Evolutionary conservation across 2,113 vertebrate species (phyloP).

Genomic region (Anolis carolinensis): DNA sequence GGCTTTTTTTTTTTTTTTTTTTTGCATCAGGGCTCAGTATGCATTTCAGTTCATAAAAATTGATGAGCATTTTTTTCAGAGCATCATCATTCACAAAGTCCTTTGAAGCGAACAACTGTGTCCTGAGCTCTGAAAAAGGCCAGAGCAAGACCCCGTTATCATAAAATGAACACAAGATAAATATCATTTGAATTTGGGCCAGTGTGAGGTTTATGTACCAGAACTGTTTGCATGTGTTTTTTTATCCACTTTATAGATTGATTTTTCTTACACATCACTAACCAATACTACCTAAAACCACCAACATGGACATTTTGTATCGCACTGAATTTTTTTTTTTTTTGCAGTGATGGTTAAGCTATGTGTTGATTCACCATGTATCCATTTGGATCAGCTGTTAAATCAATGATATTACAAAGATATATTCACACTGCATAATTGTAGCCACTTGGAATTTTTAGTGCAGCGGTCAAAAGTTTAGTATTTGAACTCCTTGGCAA

Average conservation of each 20-base stretch:
- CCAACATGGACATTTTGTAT: background rate
- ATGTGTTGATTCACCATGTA: background rate
- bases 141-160: background rate
- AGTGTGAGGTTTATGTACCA: background rate
- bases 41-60: background rate
- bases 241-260: background rate
- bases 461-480: too few species aligned
- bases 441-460: too few species aligned
- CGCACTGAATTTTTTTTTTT: too few species aligned
- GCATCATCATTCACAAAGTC: background rate
- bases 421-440: too few species aligned
- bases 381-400: background rate
- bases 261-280: background rate
- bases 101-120: background rate
- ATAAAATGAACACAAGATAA: background rate
- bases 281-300: background rate
- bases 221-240: background rate
- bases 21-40: too few species aligned
- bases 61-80: background rate
- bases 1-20: too few species aligned
- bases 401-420: background rate
- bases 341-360: background rate
- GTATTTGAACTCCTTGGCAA: too few species aligned
- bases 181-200: background rate
- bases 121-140: background rate